Conservation (phyloP, 2,888 invertebrate genomes). For the Branchellion lobata region DNA sequence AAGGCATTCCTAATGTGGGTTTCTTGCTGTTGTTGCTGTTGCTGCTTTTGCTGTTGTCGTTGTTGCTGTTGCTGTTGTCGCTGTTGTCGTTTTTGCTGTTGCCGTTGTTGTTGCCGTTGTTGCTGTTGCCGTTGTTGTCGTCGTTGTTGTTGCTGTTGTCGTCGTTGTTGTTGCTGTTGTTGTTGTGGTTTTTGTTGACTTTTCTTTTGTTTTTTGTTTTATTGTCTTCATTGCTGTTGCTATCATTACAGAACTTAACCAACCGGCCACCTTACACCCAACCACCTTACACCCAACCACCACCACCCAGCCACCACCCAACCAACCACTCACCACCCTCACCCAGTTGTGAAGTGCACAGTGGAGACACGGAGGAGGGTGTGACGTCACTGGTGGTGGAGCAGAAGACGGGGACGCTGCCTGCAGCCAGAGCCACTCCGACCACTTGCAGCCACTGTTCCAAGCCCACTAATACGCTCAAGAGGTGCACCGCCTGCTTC, state of each 20-base stretch:
- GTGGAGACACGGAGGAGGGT: neutral
- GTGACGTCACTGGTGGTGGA: neutral
- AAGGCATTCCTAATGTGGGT: neutral
- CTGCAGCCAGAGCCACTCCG: too few species aligned
- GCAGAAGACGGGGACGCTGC: too few species aligned
- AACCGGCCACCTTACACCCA: too few species aligned
- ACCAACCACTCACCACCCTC: too few species aligned
- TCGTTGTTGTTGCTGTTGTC: neutral
- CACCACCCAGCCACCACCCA: too few species aligned
- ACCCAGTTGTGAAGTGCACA: neutral
- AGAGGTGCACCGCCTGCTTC: constrained; percentile 62
- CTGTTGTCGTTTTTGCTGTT: too few species aligned
- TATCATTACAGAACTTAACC: too few species aligned
- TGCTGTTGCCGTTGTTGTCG: too few species aligned
- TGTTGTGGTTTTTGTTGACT: neutral
- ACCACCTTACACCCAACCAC: too few species aligned
- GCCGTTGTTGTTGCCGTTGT: too few species aligned
- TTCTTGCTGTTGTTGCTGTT: neutral
- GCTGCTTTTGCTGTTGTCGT: neutral
- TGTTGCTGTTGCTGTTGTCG: neutral
- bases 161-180: neutral
- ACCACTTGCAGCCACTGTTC: neutral
- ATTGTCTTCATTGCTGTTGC: too few species aligned
- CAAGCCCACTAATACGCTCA: neutral
- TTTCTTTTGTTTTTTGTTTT: neutral